Base-by-base conservation (phyloP, 2,888 invertebrate species). In the Aplocera efformata region DNA sequence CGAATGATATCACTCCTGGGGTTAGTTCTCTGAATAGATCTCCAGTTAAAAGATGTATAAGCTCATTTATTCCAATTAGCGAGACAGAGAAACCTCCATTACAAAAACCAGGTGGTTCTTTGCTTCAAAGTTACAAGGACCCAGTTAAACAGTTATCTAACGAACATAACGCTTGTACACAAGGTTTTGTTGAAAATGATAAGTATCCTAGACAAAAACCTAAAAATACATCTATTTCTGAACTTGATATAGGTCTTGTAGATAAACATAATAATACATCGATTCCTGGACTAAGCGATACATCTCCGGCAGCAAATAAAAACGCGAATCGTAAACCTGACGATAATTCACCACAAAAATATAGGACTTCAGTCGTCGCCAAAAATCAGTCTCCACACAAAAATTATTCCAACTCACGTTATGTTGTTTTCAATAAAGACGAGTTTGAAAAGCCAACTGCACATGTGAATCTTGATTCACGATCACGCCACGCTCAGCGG, bases 1-100 rank as follows among this genome's bases (percentile, higher is more conserved):
- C 22, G 33, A 32, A 35, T 24, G 32, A 33, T 30, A 23, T 3
- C 7, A 9, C 17, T 26, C 10, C 22, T 21, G 35, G 21, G 13
- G 9, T 25, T 8, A 7, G 9, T 9, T 40, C 20, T 26, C 29
- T 22, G 34, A 50, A 32, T 36, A 44, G 25, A 32, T 25, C 27
- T 24, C 22, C 24, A 32, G 8, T 25, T 9, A 36, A 32, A 32
- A 24, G 32, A 32, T 27, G 21, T 17, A 28, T 34, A 13, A 42
- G 8, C 28, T 11, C 40, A 2, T 36, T 39, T 27, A 27, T 29
- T 9, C 17, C 30, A 26, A 11, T 13, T 21, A 43, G 32, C 7
- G 38, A 28, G 30, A n/a, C 25, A 42, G 42, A 32, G 3, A 9
- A 21, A 30, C 10, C 20, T 10, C 30, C 6, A 21, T 9, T 6